Conservation (phyloP, 2,888 invertebrate genomes). For the Phania funesta region DNA sequence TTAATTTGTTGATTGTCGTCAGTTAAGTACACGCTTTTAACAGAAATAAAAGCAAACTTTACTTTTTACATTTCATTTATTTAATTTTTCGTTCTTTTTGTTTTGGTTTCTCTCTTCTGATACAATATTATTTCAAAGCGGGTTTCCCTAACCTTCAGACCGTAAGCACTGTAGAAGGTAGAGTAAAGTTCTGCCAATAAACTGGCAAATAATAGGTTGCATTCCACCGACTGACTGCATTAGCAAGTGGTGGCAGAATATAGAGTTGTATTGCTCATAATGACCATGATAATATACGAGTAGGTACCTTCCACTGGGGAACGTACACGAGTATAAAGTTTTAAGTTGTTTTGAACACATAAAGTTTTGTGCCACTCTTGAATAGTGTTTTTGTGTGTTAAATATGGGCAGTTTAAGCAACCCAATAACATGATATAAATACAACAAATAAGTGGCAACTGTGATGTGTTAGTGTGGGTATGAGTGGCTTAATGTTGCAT, state of each 20-base stretch:
- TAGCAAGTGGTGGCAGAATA: slow-evolving; percentile 9
- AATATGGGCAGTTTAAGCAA: slow-evolving; percentile 66
- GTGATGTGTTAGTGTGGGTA: slow-evolving; percentile 1
- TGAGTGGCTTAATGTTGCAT: slow-evolving; percentile 27
- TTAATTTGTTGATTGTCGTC: slow-evolving; percentile 68
- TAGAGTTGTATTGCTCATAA: slow-evolving; percentile 28
- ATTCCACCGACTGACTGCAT: slow-evolving; percentile 11
- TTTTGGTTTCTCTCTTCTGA: background rate
- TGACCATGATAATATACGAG: slow-evolving; percentile 39
- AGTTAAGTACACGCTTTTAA: slow-evolving; percentile 65
- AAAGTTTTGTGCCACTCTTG: slow-evolving; percentile 42
- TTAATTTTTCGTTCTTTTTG: background rate
- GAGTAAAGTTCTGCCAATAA: slow-evolving; percentile 41
- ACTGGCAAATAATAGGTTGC: slow-evolving; percentile 47
- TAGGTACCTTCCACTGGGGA: slow-evolving; percentile 18
- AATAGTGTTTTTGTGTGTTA: slow-evolving; percentile 54
- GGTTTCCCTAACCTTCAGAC: slow-evolving; percentile 65
- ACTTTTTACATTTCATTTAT: too few relatives aligned
- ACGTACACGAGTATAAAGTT: slow-evolving; percentile 17
- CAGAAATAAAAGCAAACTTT: slow-evolving; percentile 55
- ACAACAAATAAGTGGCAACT: slow-evolving; percentile 61
- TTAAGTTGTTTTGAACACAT: slow-evolving; percentile 42
- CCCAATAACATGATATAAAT: slow-evolving; percentile 64
- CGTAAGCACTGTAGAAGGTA: slow-evolving; percentile 33
- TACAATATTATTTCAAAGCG: slow-evolving; percentile 43